These are phyloP conservation scores for Dynastes hyllus DNA, from an alignment of 2,888 invertebrate species.

Conservation along the genomic window DNA sequence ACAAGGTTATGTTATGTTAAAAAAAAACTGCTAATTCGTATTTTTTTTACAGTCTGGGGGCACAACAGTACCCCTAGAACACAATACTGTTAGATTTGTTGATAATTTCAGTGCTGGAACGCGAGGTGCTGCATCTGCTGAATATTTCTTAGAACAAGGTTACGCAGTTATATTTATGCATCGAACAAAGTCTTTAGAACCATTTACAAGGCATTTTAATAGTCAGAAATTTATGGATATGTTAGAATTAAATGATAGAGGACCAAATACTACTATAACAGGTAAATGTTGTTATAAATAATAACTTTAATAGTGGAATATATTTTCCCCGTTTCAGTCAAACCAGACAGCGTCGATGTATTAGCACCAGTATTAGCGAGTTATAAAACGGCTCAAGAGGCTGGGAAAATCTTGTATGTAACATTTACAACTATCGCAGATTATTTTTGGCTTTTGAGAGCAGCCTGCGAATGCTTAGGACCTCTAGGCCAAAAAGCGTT, in stretches of 20 bases:
- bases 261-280: slow-evolving; percentile 79
- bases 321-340: slow-evolving; percentile 71
- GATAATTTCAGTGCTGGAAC: slow-evolving; percentile 99
- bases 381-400: slow-evolving; percentile 87
- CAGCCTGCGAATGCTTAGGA: slow-evolving; percentile 85
- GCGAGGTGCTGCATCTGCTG: slow-evolving; percentile 94
- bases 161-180: slow-evolving; percentile 97
- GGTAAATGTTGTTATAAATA: slow-evolving; percentile 68
- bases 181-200: slow-evolving; percentile 91
- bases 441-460: slow-evolving; percentile 92
- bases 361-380: slow-evolving; percentile 81
- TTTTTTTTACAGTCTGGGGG: slow-evolving; percentile 87
- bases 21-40: neutral
- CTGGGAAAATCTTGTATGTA: slow-evolving; percentile 82
- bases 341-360: slow-evolving; percentile 82
- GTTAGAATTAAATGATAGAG: slow-evolving; percentile 79
- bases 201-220: slow-evolving; percentile 91
- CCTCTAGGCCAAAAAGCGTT: slow-evolving; percentile 80
- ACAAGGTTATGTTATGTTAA: slow-evolving; percentile 24
- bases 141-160: slow-evolving; percentile 91
- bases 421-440: slow-evolving; percentile 91
- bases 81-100: slow-evolving; percentile 97
- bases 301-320: too few species aligned
- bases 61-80: slow-evolving; percentile 96
- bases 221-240: slow-evolving; percentile 86